Evolutionary conservation across 2,797 vertebrate genomes (phyloP).

Genomic region (Mormyrus proboscirostris): DNA sequence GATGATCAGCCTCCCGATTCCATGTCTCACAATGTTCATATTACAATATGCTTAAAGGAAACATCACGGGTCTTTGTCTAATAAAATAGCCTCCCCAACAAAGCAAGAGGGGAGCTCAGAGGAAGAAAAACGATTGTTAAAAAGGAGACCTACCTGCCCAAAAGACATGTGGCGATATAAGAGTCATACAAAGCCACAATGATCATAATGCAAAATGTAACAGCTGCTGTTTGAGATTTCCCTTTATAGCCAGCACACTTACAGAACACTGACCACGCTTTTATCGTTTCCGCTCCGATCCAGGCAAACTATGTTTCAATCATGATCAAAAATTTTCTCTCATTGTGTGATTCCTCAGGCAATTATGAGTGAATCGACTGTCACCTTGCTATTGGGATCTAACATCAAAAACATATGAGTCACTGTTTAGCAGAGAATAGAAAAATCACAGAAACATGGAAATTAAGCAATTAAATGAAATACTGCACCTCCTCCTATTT

Average conservation of each 20-base stretch:
- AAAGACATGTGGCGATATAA: constrained; percentile 54
- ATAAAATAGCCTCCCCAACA: constrained; percentile 46
- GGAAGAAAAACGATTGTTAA: constrained; percentile 63
- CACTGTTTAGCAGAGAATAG: constrained; percentile 28
- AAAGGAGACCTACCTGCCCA: constrained; percentile 57
- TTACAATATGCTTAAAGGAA: not conserved
- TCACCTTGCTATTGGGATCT: constrained; percentile 51
- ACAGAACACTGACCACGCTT: constrained; percentile 59
- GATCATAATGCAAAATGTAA: constrained; percentile 44
- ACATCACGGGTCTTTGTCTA: not conserved
- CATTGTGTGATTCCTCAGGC: constrained; percentile 34
- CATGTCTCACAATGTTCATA: not conserved
- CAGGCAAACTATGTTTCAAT: constrained; percentile 39
- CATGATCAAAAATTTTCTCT: constrained; percentile 39
- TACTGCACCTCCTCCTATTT: constrained; percentile 41
- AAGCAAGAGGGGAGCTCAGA: constrained; percentile 53
- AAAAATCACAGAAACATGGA: constrained; percentile 40
- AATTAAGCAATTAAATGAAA: constrained; percentile 54
- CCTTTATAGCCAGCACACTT: constrained; percentile 51
- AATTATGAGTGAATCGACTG: constrained; percentile 44
- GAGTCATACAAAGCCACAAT: constrained; percentile 52
- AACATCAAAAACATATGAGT: constrained; percentile 33
- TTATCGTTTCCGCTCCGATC: constrained; percentile 53
- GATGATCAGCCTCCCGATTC: not conserved
- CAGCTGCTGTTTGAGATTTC: constrained; percentile 32